Base-by-base conservation (phyloP, 1,140 invertebrate genomes). In the Stratiolaelaps scimitus region DNA sequence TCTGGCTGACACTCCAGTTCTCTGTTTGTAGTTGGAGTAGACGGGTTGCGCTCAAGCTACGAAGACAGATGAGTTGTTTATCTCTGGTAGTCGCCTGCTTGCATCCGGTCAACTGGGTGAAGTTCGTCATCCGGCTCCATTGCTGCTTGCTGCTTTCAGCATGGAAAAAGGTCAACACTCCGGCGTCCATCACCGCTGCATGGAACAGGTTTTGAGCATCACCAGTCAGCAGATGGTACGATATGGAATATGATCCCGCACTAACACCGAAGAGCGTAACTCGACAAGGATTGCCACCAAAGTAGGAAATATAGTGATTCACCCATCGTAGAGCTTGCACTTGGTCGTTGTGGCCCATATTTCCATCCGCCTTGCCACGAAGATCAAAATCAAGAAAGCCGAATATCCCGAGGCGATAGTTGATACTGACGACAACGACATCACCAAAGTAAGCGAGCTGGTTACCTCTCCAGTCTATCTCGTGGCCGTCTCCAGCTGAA, bases 391-490 rank as follows among this genome's bases (percentile, higher is more conserved):
- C 81, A 1, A 90, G 75, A 72, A 91, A 90, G 7, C 88, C 88
- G 20, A 90, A 82, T 17, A 83, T 77, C 1, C 85, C 86, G 17
- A 71, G 67, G 5, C 75, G 69, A 53, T 90, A 88, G 68, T 89
- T 88, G 2, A 88, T 85, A 66, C 83, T 78, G 0, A 91, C 87
- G 71, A 89, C 87, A 13, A 91, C 83, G 5, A 90, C 83, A 23
- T 60, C 15, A 17, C 15, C 23, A 15, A 20, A 60, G 10, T 29
- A 20, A 20, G 53, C 15, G 26, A 60, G 15, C 10, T 17, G 53
- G 20, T 26, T 26, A 29, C 15, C 23, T 20, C 15, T 26, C 53
- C 23, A 60, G 71, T 89, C 85, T 65, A 83, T 82, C 1, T 83
- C 83, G 64, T 83, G 78, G 0, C 84, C 82, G 7, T 87, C 79